A percentile compares a stretch with the other conserved stretches of the same genome.
phyloP scores from a whole-genome alignment of 2,113 vertebrate genomes.

The Brachyhypopomus gauderio region DNA sequence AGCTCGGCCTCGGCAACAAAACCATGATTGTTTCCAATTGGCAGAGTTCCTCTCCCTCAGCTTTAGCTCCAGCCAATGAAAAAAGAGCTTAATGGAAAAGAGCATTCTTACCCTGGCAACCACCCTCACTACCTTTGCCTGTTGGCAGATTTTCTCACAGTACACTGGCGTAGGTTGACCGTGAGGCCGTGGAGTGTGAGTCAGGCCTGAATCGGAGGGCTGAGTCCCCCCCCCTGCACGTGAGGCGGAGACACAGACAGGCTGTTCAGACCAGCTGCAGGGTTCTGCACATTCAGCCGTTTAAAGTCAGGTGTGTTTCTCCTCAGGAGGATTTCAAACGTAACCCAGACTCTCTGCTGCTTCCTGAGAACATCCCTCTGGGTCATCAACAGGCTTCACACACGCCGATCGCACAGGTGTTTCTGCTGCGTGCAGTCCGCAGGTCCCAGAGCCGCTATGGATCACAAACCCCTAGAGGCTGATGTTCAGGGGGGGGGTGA shows the following conservation, averaged over 20 bases:
- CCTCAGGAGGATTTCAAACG: too few species aligned
- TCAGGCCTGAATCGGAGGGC: slow-evolving; percentile 42
- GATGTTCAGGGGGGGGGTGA: slow-evolving; percentile 61
- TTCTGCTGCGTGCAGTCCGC: not conserved
- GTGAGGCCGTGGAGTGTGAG: slow-evolving; percentile 51
- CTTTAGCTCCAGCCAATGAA: slow-evolving; percentile 66
- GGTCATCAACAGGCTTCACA: too few species aligned
- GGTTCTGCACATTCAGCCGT: too few species aligned
- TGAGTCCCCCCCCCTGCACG: not conserved
- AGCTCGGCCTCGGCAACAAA: slow-evolving; percentile 75
- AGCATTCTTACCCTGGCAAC: slow-evolving; percentile 72
- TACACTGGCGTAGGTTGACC: slow-evolving; percentile 56
- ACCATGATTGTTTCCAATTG: slow-evolving; percentile 76
- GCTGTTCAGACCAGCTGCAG: too few species aligned
- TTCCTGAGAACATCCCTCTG: too few species aligned
- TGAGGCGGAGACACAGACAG: not conserved
- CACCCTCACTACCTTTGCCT: slow-evolving; percentile 61
- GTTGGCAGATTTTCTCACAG: slow-evolving; percentile 58
- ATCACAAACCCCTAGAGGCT: slow-evolving; percentile 40
- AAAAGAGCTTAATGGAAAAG: slow-evolving; percentile 59
- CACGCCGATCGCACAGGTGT: not conserved
- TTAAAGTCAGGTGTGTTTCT: too few species aligned
- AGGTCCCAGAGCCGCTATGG: not conserved
- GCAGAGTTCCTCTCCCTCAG: slow-evolving; percentile 68
- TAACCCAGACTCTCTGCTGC: too few species aligned